A percentile compares a stretch with the other conserved stretches of the same genome.
These are phyloP conservation scores for Drosophila kohkoa DNA, from an alignment of 1,140 invertebrate species.

Conservation along the genomic window DNA sequence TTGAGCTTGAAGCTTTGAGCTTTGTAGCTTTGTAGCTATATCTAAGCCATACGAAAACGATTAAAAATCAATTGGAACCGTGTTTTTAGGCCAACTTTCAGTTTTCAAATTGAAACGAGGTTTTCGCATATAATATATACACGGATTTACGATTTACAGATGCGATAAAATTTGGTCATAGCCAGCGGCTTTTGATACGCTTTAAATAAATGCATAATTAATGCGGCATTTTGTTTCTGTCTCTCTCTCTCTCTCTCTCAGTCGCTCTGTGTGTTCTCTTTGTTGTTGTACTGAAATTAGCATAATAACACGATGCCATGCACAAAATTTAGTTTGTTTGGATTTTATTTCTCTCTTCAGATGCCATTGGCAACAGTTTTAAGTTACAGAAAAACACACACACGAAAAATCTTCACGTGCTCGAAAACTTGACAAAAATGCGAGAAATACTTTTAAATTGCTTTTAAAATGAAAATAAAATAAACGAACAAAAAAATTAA, in stretches of 20 bases:
- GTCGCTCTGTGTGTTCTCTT: constrained; percentile 2
- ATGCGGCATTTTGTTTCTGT: constrained; percentile 42
- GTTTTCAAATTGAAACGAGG: constrained; percentile 74
- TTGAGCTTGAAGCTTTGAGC: no score
- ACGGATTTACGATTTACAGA: constrained; percentile 21
- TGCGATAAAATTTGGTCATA: constrained; percentile 61
- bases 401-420: neutral
- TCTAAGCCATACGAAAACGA: constrained; percentile 14
- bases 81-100: constrained; percentile 81
- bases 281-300: constrained; percentile 51
- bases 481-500: no score
- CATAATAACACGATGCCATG: constrained; percentile 46
- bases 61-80: constrained; percentile 47
- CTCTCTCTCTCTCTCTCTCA: neutral
- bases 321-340: constrained; percentile 33
- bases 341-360: no score
- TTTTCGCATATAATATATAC: constrained; percentile 52
- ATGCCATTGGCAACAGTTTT: no score
- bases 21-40: neutral
- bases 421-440: neutral
- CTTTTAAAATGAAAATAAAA: constrained; percentile 10
- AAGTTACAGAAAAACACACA: no score
- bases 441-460: constrained; percentile 4
- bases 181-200: constrained; percentile 51
- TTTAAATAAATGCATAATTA: constrained; percentile 79